Evolutionary conservation across 2,113 vertebrate genomes (phyloP), one percentile per base, ranked within the genome.

Genomic region (Sigmodon hispidus): DNA sequence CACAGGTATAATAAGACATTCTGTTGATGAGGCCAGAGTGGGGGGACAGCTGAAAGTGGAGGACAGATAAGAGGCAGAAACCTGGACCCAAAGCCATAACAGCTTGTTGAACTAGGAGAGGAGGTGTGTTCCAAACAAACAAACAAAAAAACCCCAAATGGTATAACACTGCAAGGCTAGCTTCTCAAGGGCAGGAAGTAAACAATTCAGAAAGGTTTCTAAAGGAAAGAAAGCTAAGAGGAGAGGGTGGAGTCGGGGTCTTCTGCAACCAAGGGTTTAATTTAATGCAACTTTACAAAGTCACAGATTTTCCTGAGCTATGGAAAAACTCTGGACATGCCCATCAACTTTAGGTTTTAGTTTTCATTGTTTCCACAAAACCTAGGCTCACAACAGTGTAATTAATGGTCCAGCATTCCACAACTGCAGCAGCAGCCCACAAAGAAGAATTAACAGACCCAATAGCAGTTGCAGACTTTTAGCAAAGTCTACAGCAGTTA

Each of bases 1-100:
- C 63, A 40, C 92, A 95, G 93, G 97, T 96, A 96, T 92, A 93
- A 94, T 96, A 61, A 95, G 95, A 94, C 80, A 16, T 94, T 97
- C 85, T 96, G 76, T 81, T 77, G 80, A 63, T 4, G 57, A 87
- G 76, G 88, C 90, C 85, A 85, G 91, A 95, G 92, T n/a, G 87
- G 93, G 84, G 80, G 0, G 43, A 96, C 97, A 86, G 94, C 93
- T 92, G 22, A 83, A 65, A 91, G 94, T 34, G 5, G 94, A 88
- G 65, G 79, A 87, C 52, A 76, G 48, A 96, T 97, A 90, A 96
- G 92, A 55, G 76, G 59, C 93, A 89, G 97, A 89, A 97, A 96
- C 84, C 75, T 55, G 87, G 92, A 76, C 80, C 40, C 22, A 40
- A 52, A 57, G 48, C 59, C 93, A n/a, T 3, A 94, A 88, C 6